phyloP scores from a whole-genome alignment of 2,797 vertebrate genomes.

The Synanceia verrucosa region DNA sequence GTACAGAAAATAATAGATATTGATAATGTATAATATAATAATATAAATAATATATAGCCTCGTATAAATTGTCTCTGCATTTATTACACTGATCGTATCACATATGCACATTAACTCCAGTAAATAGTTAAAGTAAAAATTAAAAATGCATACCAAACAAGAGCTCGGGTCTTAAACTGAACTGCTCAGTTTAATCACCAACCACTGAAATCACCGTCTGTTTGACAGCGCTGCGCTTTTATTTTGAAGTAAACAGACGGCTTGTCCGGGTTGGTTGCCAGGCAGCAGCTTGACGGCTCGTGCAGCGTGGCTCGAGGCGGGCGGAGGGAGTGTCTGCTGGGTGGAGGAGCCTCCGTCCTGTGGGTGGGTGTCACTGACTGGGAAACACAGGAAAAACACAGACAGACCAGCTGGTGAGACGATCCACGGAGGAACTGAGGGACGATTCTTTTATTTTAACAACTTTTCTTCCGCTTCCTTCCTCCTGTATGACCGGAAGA shows the following conservation, averaged over 20 bases:
- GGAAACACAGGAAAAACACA: neutral
- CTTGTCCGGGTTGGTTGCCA: neutral
- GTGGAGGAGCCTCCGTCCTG: conserved; percentile 37
- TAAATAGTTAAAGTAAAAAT: too few relatives aligned
- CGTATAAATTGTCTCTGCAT: too few relatives aligned
- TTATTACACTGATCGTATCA: too few relatives aligned
- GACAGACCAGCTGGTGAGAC: conserved; percentile 43
- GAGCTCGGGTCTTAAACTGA: too few relatives aligned
- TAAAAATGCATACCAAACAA: too few relatives aligned
- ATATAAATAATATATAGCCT: too few relatives aligned
- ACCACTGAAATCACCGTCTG: too few relatives aligned
- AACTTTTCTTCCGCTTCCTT: conserved; percentile 39
- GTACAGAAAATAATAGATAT: too few relatives aligned
- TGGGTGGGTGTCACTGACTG: conserved; percentile 49
- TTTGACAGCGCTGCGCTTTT: too few relatives aligned
- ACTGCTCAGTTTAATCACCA: too few relatives aligned
- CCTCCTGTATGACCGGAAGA: conserved; percentile 59
- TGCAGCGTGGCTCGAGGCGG: conserved; percentile 7
- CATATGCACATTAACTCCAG: too few relatives aligned
- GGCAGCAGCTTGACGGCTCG: neutral
- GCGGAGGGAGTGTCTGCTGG: conserved; percentile 63
- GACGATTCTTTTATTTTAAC: conserved; percentile 21
- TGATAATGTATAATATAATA: too few relatives aligned
- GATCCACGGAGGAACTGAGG: conserved; percentile 24
- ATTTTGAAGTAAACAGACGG: neutral